phyloP scores from a whole-genome alignment of 2,888 invertebrate species.

The Ophion slaviceki region DNA sequence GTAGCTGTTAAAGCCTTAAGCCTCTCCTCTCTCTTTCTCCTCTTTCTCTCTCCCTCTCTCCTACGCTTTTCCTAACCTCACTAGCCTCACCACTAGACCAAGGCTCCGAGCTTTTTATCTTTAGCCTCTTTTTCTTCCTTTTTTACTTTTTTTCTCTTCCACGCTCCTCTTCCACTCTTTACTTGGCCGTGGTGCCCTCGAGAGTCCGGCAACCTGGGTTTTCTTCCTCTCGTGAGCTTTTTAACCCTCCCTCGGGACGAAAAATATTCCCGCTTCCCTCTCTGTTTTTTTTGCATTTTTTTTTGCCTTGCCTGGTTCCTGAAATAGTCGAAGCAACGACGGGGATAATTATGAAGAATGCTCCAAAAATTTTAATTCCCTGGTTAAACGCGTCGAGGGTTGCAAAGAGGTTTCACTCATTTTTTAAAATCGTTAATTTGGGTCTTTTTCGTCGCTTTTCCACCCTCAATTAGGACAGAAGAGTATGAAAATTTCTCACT shows the following conservation, averaged over 20 bases:
- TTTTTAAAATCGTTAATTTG: neutral
- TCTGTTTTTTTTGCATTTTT: neutral
- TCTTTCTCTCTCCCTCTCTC: conserved; percentile 24
- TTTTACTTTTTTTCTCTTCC: conserved; percentile 13
- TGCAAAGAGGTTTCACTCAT: neutral
- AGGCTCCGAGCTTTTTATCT: conserved; percentile 40
- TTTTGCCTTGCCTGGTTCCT: neutral
- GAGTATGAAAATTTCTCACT: neutral
- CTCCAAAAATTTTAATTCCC: neutral
- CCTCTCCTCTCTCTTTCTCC: conserved; percentile 62
- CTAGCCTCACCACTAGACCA: conserved; percentile 26
- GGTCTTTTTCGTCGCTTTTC: neutral
- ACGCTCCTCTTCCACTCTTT: conserved; percentile 19
- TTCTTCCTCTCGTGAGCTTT: conserved; percentile 30
- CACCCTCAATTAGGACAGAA: neutral
- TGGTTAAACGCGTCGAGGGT: neutral
- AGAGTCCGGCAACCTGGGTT: conserved; percentile 28
- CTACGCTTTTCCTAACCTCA: conserved; percentile 23
- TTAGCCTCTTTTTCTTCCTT: conserved; percentile 20
- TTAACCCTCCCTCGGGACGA: conserved; percentile 14
- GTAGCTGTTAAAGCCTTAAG: conserved; percentile 83
- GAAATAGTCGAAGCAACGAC: conserved; percentile 21
- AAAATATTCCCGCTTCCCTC: neutral
- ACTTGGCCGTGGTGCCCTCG: conserved; percentile 11
- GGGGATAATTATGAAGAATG: conserved; percentile 11